Evolutionary conservation across 2,888 invertebrate species (phyloP).

Genomic region (Drosophila cracens): DNA sequence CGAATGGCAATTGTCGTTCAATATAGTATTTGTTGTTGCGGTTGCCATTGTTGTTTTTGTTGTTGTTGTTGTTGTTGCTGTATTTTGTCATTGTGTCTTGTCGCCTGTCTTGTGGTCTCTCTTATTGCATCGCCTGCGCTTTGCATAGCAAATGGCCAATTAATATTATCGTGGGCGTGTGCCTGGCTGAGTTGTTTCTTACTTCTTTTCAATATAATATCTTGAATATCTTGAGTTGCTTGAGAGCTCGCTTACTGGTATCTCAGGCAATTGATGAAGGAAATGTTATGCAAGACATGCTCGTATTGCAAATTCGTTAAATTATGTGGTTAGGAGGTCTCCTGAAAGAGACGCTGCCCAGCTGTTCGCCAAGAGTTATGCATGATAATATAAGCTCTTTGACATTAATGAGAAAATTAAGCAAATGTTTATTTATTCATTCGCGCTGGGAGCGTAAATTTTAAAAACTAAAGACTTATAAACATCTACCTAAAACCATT

Average conservation of each 20-base stretch:
- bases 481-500: neutral
- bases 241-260: constrained; percentile 31
- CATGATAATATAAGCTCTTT: constrained; percentile 23
- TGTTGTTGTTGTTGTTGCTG: constrained; percentile 43
- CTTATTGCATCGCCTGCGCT: constrained; percentile 60
- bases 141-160: constrained; percentile 75
- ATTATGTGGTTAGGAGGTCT: constrained; percentile 59
- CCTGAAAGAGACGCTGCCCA: constrained; percentile 27
- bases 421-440: neutral
- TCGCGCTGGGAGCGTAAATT: neutral
- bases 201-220: constrained; percentile 25
- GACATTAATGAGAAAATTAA: constrained; percentile 50
- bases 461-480: neutral
- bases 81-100: constrained; percentile 82
- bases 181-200: constrained; percentile 27
- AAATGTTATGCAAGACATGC: constrained; percentile 78
- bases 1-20: constrained; percentile 75
- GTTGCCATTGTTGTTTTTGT: constrained; percentile 38
- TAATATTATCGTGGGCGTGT: constrained; percentile 79
- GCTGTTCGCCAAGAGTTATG: constrained; percentile 25
- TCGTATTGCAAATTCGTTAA: constrained; percentile 63
- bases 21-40: constrained; percentile 49
- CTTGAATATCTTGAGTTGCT: constrained; percentile 45
- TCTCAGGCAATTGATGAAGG: constrained; percentile 60
- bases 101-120: constrained; percentile 63